Conservation (phyloP, 2,888 invertebrate genomes). For the Metallyticus violacea region DNA sequence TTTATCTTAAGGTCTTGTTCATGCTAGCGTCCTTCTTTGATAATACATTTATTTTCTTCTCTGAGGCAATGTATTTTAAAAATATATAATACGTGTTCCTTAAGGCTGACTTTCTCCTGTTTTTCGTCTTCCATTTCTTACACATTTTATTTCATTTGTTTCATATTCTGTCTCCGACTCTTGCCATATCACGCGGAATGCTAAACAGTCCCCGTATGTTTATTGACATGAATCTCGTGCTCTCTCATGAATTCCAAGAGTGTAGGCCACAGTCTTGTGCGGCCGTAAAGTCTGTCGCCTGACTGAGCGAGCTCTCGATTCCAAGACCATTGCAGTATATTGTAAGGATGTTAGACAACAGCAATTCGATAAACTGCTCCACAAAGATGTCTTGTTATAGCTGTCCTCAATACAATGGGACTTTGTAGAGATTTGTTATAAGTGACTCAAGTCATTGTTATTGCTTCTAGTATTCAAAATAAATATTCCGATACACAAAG, state of each 20-base stretch:
- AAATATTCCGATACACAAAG: too few relatives aligned
- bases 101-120: too few relatives aligned
- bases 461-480: not conserved
- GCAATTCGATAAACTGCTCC: too few relatives aligned
- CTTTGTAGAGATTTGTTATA: not conserved
- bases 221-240: constrained; percentile 21
- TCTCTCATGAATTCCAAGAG: constrained; percentile 23
- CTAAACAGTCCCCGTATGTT: constrained; percentile 22
- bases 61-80: not conserved
- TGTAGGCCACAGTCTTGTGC: not conserved
- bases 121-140: not conserved
- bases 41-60: too few relatives aligned
- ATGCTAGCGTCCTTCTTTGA: too few relatives aligned
- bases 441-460: not conserved
- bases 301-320: not conserved
- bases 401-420: too few relatives aligned
- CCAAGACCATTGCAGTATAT: too few relatives aligned
- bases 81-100: not conserved
- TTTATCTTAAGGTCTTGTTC: too few relatives aligned
- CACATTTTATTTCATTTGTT: constrained; percentile 30
- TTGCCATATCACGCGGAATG: not conserved
- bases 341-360: too few relatives aligned
- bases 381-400: too few relatives aligned
- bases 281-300: not conserved
- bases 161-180: constrained; percentile 22